Percentiles rank a stretch among this genome's conserved stretches.
phyloP scores from a whole-genome alignment of 2,888 invertebrate genomes.

The Therioaphis trifolii region DNA sequence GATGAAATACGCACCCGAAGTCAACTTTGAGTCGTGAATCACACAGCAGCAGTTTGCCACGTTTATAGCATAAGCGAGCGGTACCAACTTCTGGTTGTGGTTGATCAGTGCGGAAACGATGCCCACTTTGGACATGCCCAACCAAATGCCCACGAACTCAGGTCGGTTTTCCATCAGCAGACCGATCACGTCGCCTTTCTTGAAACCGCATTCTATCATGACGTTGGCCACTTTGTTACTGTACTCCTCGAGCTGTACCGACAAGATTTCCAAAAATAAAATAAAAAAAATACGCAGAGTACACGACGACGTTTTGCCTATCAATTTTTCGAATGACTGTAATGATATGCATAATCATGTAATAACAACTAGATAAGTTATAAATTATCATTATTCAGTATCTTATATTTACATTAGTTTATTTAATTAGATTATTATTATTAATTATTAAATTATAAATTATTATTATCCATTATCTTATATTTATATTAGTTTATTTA shows the following conservation, averaged over 20 bases:
- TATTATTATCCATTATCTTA: no score
- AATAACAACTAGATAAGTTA: no score
- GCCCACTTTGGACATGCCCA: constrained; percentile 90
- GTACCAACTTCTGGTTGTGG: constrained; percentile 85
- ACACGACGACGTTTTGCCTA: no score
- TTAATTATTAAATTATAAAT: no score
- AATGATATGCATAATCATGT: no score
- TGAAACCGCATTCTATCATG: constrained; percentile 83
- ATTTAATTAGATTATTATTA: no score
- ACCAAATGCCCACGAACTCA: constrained; percentile 91
- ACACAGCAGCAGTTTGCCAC: constrained; percentile 84
- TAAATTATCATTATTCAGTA: no score
- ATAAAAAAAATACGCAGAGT: neutral
- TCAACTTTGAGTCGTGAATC: constrained; percentile 66
- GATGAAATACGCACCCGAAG: constrained; percentile 64
- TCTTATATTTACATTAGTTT: no score
- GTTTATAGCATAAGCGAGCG: constrained; percentile 89
- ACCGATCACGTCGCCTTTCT: constrained; percentile 89
- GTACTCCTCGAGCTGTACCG: constrained; percentile 82
- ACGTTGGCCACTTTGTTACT: constrained; percentile 85
- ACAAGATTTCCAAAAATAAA: neutral
- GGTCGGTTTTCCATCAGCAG: constrained; percentile 92
- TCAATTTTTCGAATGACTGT: no score
- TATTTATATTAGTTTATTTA: no score
- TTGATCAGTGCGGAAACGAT: constrained; percentile 91